Evolutionary conservation across 2,113 vertebrate genomes (phyloP).

Genomic region (Mustela nigripes): DNA sequence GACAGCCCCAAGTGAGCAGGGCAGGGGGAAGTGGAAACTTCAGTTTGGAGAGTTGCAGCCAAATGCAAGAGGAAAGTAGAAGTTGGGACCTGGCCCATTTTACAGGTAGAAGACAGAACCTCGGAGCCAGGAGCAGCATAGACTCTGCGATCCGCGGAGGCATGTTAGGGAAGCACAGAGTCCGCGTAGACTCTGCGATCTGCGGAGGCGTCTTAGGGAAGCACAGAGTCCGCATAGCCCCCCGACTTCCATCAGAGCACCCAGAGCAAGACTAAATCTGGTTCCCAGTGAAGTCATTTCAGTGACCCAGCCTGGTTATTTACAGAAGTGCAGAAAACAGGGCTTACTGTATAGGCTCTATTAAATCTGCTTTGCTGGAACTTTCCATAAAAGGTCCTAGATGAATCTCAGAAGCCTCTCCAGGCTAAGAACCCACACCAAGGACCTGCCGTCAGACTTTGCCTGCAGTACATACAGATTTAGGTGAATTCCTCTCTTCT

Average conservation of each 20-base stretch:
- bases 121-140: rapidly evolving
- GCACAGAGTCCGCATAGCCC: rapidly evolving
- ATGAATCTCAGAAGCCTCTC: not conserved
- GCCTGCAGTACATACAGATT: not conserved
- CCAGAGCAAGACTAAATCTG: too few relatives aligned
- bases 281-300: not conserved
- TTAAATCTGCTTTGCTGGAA: not conserved
- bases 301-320: not conserved
- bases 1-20: not conserved
- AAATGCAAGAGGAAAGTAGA: not conserved
- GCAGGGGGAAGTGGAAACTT: rapidly evolving
- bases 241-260: not conserved
- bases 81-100: not conserved
- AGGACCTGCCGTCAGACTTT: not conserved
- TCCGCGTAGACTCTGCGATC: not conserved
- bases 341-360: not conserved
- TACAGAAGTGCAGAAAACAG: not conserved
- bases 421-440: not conserved
- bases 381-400: not conserved
- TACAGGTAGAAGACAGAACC: not conserved
- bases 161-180: rapidly evolving
- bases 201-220: rapidly evolving
- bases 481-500: not conserved
- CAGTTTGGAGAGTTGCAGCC: not conserved
- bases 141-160: not conserved